A percentile compares a stretch with the other conserved stretches of the same genome.
phyloP scores from a whole-genome alignment of 2,113 vertebrate genomes.

The Xiphophorus maculatus region DNA sequence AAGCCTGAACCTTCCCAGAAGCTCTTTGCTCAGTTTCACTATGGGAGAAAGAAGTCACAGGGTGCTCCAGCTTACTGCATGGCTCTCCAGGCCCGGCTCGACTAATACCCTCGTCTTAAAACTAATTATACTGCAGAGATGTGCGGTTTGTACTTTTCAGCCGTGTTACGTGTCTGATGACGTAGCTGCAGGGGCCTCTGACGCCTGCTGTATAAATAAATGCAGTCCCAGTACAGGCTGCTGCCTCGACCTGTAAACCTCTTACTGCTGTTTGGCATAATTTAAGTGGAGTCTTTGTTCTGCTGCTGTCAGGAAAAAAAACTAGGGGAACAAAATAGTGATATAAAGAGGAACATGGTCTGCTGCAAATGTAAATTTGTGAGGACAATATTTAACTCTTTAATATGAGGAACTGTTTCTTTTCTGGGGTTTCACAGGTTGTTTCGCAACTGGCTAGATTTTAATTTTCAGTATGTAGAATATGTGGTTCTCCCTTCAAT shows the following conservation, averaged over 20 bases:
- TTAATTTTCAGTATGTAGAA: too few relatives aligned
- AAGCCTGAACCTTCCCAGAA: constrained; percentile 60
- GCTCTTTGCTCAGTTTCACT: background rate
- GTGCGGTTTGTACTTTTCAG: constrained; percentile 22
- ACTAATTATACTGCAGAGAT: constrained; percentile 43
- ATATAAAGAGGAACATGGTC: background rate
- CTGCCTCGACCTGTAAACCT: background rate
- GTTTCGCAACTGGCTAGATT: too few relatives aligned
- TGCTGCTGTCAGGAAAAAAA: background rate
- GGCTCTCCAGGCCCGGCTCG: constrained; percentile 38
- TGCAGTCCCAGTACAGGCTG: constrained; percentile 1
- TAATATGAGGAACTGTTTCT: too few relatives aligned
- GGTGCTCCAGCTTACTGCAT: constrained; percentile 34
- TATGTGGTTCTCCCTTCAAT: too few relatives aligned
- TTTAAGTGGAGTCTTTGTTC: background rate
- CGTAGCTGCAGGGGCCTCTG: constrained; percentile 21
- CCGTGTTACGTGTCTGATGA: constrained; percentile 37
- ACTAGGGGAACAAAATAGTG: background rate
- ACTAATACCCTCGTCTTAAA: constrained; percentile 53
- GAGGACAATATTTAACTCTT: too few relatives aligned
- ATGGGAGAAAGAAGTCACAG: background rate
- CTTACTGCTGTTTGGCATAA: background rate
- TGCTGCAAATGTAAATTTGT: too few relatives aligned
- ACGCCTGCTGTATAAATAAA: constrained; percentile 29
- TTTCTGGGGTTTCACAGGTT: too few relatives aligned